phyloP scores from a whole-genome alignment of 2,797 vertebrate genomes.

The Lagodon rhomboides region DNA sequence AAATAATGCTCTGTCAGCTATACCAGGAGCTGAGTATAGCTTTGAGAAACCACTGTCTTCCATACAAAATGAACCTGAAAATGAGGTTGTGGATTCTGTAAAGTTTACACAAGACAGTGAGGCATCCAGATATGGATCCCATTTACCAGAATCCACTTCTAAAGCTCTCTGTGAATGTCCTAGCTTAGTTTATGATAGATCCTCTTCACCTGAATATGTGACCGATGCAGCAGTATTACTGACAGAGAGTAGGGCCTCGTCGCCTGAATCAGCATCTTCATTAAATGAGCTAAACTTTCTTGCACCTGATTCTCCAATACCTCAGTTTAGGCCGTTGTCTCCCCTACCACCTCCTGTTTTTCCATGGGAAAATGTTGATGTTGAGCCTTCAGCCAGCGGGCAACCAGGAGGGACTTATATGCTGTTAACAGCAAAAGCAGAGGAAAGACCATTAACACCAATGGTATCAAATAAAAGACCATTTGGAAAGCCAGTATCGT shows the following conservation, averaged over 20 bases:
- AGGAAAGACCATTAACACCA: conserved; percentile 74
- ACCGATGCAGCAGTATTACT: conserved; percentile 36
- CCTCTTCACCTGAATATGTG: conserved; percentile 61
- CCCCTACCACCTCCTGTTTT: conserved; percentile 70
- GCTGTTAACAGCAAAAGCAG: conserved; percentile 45
- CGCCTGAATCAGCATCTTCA: conserved; percentile 72
- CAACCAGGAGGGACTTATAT: conserved; percentile 16
- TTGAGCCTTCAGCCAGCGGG: background rate
- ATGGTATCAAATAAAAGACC: conserved; percentile 79
- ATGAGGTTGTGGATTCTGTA: background rate
- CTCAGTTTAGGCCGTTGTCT: conserved; percentile 76
- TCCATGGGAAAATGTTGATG: conserved; percentile 58
- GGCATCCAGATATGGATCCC: background rate
- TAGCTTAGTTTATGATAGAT: conserved; percentile 40
- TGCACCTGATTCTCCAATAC: conserved; percentile 68
- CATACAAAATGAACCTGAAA: conserved; percentile 21
- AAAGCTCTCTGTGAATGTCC: conserved; percentile 31
- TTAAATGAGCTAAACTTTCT: conserved; percentile 69
- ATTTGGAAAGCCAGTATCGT: conserved; percentile 77
- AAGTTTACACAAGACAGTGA: conserved; percentile 10
- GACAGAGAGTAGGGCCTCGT: conserved; percentile 68
- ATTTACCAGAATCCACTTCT: conserved; percentile 37
- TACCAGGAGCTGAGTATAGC: conserved; percentile 13
- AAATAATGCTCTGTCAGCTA: conserved; percentile 27
- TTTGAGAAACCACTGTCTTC: conserved; percentile 39